These are phyloP conservation scores for Notarius quadriscutis DNA, from an alignment of 2,113 vertebrate species.

Conservation along the genomic window DNA sequence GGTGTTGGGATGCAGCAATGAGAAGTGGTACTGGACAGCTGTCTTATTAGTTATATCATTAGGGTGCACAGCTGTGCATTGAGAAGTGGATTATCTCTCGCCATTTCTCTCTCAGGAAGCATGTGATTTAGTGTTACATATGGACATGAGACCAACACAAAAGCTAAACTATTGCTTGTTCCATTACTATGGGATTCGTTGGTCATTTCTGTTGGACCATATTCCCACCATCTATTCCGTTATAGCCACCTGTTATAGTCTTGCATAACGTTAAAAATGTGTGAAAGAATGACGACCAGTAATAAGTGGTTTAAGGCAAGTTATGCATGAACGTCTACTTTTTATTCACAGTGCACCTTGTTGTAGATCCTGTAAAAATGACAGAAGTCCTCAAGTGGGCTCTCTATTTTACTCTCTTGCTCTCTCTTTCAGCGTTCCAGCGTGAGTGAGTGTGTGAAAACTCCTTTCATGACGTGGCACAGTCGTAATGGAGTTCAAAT, in stretches of 20 bases:
- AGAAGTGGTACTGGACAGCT: conserved; percentile 67
- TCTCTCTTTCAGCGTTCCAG: not conserved
- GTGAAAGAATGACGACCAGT: not conserved
- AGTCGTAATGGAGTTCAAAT: conserved; percentile 22
- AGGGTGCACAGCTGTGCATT: conserved; percentile 71
- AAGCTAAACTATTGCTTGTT: conserved; percentile 14
- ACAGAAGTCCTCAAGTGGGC: not conserved
- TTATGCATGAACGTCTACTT: not conserved
- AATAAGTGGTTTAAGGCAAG: not conserved
- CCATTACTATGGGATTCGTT: not conserved
- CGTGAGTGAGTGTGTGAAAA: conserved; percentile 17
- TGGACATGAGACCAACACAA: conserved; percentile 3
- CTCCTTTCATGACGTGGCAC: conserved; percentile 37
- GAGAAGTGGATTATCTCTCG: conserved; percentile 59
- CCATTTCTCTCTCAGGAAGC: conserved; percentile 40
- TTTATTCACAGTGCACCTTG: not conserved
- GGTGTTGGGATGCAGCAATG: conserved; percentile 19
- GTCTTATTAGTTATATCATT: conserved; percentile 80
- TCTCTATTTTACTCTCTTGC: not conserved
- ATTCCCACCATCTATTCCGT: not conserved
- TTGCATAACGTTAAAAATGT: not conserved
- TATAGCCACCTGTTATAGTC: not conserved
- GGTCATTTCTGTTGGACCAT: not conserved
- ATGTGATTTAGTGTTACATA: conserved; percentile 10
- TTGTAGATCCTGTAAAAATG: not conserved